Base-by-base conservation (phyloP, 92 coral and sea anemone genomes). In the Plumapathes pennacea region DNA sequence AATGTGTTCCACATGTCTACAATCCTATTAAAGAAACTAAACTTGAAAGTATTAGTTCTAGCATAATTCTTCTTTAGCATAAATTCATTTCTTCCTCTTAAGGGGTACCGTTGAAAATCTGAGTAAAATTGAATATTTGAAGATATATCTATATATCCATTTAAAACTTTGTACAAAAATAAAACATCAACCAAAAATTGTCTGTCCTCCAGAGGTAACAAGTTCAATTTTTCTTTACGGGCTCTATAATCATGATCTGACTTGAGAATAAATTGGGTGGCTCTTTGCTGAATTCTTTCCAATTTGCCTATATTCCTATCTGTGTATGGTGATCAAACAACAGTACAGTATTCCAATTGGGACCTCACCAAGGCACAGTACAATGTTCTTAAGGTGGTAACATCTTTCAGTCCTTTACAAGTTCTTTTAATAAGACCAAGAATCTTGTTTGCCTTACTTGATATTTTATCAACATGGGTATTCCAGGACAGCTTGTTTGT, bases 391-490 rank as follows among this genome's bases (percentile, higher is more conserved):
- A 58, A 25, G 59, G 77, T 45, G 29, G 48, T 46, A 19, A 69
- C 24, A 46, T 58, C 75, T n/a, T 67, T 67, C 54, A 54, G n/a
- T 38, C 57, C 69, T 25, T 59, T 38, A 29, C 61, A 64, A 10
- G 67, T 69, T 33, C 77, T 45, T 69, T 45, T 57, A n/a, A 58
- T 46, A 44, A 57, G 50, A n/a, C 77, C 49, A 57, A 45, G 67
- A 58, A 30, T 44, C 67, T 57, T 32, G 19, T 47, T 46, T 31
- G 56, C 68, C 52, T 65, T 65, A 41, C 40, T 44, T 29, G 62
- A 36, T 18, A 26, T 24, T 29, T 36, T 64, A 4, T 64, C 45
- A 52, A 17, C 61, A 50, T 36, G 49, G 25, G 76, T 65, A 43
- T 56, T 68, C 43, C 76, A 57, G 30, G 66, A 55, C 14, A 48